A percentile compares a stretch with the other conserved stretches of the same genome.
Evolutionary conservation across 1,140 invertebrate species (phyloP).

Genomic region (Nephotettix cincticeps): DNA sequence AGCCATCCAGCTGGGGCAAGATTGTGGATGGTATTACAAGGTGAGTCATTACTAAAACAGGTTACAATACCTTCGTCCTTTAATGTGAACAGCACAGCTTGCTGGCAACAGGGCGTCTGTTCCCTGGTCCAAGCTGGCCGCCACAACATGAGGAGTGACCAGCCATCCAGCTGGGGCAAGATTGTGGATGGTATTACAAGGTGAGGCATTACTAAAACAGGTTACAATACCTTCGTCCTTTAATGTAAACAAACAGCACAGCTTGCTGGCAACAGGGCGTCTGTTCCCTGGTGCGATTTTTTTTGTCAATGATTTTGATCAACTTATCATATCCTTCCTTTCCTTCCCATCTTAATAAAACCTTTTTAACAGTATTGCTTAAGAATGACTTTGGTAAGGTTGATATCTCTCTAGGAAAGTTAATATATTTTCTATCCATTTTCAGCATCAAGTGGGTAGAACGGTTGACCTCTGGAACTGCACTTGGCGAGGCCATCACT

Average conservation of each 20-base stretch:
- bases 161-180: constrained; percentile 45
- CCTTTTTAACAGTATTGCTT: no score
- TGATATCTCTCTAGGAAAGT: no score
- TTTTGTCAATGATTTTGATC: no score
- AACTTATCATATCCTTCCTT: no score
- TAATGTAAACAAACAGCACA: constrained; percentile 43
- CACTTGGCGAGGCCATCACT: neutral
- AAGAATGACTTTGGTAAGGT: no score
- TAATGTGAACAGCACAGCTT: constrained; percentile 44
- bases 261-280: constrained; percentile 47
- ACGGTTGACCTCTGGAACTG: neutral
- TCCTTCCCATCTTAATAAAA: no score
- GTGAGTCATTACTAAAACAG: constrained; percentile 39
- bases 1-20: constrained; percentile 45
- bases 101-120: constrained; percentile 47
- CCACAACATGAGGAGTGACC: constrained; percentile 32
- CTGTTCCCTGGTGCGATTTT: constrained; percentile 45
- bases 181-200: constrained; percentile 49
- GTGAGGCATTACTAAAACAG: no score
- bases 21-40: constrained; percentile 49
- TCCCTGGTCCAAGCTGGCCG: constrained; percentile 41
- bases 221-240: no score
- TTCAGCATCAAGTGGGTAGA: constrained; percentile 3
- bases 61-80: no score
- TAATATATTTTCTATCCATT: constrained; percentile 2